These are phyloP conservation scores for Heteractis magnifica DNA, from an alignment of 92 coral and sea anemone genomes.

Conservation along the genomic window DNA sequence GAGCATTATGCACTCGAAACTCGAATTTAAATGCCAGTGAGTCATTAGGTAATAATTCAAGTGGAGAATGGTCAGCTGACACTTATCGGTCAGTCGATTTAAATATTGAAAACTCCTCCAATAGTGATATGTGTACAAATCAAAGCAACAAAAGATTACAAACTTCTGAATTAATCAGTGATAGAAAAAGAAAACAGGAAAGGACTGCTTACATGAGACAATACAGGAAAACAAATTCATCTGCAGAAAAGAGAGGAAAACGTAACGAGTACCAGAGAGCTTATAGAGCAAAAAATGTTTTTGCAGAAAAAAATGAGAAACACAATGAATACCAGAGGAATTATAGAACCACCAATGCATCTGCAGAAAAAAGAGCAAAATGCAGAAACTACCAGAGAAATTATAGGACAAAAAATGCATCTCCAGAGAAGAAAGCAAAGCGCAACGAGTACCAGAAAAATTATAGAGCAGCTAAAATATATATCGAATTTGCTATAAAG, in stretches of 20 bases:
- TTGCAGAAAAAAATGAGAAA: too few relatives aligned
- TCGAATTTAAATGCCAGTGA: neutral
- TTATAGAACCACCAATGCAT: neutral
- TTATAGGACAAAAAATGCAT: neutral
- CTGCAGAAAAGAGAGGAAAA: too few relatives aligned
- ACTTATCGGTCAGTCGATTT: neutral
- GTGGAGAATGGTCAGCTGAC: constrained; percentile 14
- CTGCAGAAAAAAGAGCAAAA: too few relatives aligned
- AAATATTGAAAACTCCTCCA: neutral
- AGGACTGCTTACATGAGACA: neutral
- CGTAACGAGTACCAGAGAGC: too few relatives aligned
- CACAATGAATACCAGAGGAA: too few relatives aligned
- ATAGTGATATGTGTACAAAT: neutral
- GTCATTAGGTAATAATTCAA: neutral
- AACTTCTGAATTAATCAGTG: constrained; percentile 6
- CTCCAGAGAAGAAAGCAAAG: neutral
- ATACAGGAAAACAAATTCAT: too few relatives aligned
- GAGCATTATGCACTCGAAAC: constrained; percentile 1
- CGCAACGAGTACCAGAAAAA: too few relatives aligned
- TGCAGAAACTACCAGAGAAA: too few relatives aligned
- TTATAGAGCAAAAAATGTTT: too few relatives aligned
- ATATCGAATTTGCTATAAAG: constrained; percentile 9
- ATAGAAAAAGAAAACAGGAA: constrained; percentile 3
- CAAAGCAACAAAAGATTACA: neutral
- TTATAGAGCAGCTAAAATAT: neutral